These are phyloP conservation scores for Coluber constrictor DNA, from an alignment of 2,797 vertebrate species.

Conservation along the genomic window DNA sequence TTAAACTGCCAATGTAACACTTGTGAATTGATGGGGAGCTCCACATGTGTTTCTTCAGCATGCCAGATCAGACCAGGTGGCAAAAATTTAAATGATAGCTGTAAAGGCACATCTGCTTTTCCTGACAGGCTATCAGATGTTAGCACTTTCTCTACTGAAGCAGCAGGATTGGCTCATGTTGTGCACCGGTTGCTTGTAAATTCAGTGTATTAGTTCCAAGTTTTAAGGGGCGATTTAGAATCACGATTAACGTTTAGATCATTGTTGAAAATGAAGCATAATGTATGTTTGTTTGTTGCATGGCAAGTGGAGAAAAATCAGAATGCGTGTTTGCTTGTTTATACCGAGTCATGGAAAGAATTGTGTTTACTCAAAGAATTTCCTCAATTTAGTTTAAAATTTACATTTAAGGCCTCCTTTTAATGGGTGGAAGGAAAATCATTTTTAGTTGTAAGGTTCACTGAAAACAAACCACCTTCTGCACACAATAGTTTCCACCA, in stretches of 20 bases:
- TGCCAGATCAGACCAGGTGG: constrained; percentile 11
- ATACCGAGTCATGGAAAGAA: neutral
- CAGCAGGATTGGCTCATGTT: neutral
- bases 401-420: neutral
- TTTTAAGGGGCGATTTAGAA: neutral
- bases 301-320: neutral
- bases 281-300: neutral
- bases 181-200: neutral
- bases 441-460: neutral
- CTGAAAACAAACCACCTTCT: neutral
- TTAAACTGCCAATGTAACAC: neutral
- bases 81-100: constrained; percentile 18
- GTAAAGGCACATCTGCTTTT: constrained; percentile 16
- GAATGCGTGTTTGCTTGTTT: neutral
- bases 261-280: neutral
- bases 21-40: neutral
- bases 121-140: neutral
- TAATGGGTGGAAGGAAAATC: neutral
- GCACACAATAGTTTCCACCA: neutral
- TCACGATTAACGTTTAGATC: neutral
- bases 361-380: neutral
- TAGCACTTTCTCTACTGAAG: neutral
- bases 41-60: neutral
- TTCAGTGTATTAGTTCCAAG: neutral
- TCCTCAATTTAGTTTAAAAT: neutral